phyloP scores from a whole-genome alignment of 2,888 invertebrate genomes.

The Melieria omissa region DNA sequence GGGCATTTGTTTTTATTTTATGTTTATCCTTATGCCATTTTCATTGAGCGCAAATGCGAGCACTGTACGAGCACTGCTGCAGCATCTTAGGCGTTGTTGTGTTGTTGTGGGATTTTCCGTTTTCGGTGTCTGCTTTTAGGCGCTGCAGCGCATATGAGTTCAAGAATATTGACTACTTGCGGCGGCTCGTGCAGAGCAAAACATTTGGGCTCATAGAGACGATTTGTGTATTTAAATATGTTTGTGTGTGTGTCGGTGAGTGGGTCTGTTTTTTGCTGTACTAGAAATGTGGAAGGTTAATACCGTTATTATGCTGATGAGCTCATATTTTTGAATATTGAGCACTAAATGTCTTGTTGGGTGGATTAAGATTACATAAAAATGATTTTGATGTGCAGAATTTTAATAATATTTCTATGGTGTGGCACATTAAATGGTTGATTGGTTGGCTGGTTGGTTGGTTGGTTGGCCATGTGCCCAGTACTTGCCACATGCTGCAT shows the following conservation, averaged over 20 bases:
- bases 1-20: slow-evolving; percentile 27
- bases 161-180: neutral
- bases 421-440: no score
- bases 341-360: slow-evolving; percentile 34
- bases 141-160: neutral
- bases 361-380: slow-evolving; percentile 36
- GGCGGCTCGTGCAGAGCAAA: neutral
- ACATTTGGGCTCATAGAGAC: neutral
- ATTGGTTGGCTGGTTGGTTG: no score
- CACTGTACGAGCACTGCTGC: neutral
- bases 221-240: neutral
- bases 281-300: slow-evolving; percentile 11
- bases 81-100: neutral
- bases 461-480: no score
- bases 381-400: slow-evolving; percentile 32
- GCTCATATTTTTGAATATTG: slow-evolving; percentile 36
- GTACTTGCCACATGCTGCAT: no score
- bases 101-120: neutral
- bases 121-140: neutral
- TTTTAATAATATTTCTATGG: slow-evolving; percentile 20
- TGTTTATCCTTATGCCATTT: slow-evolving; percentile 33
- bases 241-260: neutral
- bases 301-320: slow-evolving; percentile 33
- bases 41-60: slow-evolving; percentile 19
- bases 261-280: neutral